These are phyloP conservation scores for Drosophila phalerata DNA, from an alignment of 2,888 invertebrate species.

Conservation along the genomic window DNA sequence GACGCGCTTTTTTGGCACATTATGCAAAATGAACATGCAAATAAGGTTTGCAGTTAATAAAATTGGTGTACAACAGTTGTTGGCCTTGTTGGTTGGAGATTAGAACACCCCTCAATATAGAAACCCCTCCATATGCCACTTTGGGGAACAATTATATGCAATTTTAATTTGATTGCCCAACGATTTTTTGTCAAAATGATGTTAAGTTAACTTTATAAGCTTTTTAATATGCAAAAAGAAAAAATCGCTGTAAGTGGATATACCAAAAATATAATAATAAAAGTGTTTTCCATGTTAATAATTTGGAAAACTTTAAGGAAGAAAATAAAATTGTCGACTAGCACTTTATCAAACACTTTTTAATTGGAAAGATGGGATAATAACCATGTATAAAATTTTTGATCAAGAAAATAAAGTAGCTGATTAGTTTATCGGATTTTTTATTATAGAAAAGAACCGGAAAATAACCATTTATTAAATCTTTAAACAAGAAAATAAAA, in stretches of 20 bases:
- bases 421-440: too few species aligned
- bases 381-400: too few species aligned
- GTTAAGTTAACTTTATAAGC: conserved; percentile 16
- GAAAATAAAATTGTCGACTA: not conserved
- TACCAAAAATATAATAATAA: not conserved
- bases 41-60: conserved; percentile 85
- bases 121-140: conserved; percentile 66
- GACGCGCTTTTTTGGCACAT: conserved; percentile 71
- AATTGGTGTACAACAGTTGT: conserved; percentile 76
- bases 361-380: too few species aligned
- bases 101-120: conserved; percentile 19
- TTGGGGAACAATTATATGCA: conserved; percentile 76
- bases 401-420: too few species aligned
- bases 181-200: conserved; percentile 57
- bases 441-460: too few species aligned
- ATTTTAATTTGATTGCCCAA: conserved; percentile 77
- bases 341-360: too few species aligned
- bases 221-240: conserved; percentile 10
- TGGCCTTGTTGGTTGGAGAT: conserved; percentile 36
- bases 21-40: conserved; percentile 84
- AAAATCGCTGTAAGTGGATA: not conserved
- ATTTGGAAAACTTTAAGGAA: not conserved
- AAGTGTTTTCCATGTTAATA: not conserved
- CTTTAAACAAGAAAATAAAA: too few species aligned
- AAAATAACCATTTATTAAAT: too few species aligned